A percentile compares a stretch with the other conserved stretches of the same genome.
Evolutionary conservation across 2,888 invertebrate genomes (phyloP).

Genomic region (Euplagia quadripunctaria): DNA sequence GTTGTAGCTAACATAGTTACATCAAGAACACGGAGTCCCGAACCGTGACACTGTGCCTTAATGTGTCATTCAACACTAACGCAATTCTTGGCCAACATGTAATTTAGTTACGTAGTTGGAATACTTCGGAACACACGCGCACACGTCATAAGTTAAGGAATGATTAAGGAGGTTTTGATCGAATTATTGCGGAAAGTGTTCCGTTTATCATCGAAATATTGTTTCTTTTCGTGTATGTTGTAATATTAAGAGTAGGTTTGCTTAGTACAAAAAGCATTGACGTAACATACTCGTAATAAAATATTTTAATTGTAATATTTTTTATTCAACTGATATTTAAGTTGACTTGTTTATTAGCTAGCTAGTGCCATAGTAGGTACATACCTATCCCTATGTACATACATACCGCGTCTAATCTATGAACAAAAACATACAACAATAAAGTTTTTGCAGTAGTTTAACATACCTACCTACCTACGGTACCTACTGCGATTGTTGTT

Average conservation of each 20-base stretch:
- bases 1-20: constrained; percentile 45
- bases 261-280: background rate
- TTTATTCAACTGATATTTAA: background rate
- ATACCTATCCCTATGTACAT: background rate
- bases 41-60: constrained; percentile 43
- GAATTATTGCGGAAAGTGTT: constrained; percentile 63
- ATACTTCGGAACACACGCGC: constrained; percentile 46
- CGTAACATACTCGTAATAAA: background rate
- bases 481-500: constrained; percentile 40
- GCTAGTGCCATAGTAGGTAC: background rate
- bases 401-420: background rate
- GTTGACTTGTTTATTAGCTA: background rate
- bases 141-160: constrained; percentile 51
- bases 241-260: constrained; percentile 7
- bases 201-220: constrained; percentile 48
- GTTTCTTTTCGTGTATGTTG: constrained; percentile 30
- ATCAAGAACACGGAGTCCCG: constrained; percentile 35
- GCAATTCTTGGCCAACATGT: constrained; percentile 44
- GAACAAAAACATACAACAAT: background rate
- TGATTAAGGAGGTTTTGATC: constrained; percentile 66
- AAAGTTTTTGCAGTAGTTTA: background rate
- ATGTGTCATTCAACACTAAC: constrained; percentile 49
- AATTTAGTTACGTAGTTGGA: constrained; percentile 53
- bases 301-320: constrained; percentile 2
- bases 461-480: too few relatives aligned